phyloP scores from a whole-genome alignment of 1,140 invertebrate species.

The Drosophila littoralis region DNA sequence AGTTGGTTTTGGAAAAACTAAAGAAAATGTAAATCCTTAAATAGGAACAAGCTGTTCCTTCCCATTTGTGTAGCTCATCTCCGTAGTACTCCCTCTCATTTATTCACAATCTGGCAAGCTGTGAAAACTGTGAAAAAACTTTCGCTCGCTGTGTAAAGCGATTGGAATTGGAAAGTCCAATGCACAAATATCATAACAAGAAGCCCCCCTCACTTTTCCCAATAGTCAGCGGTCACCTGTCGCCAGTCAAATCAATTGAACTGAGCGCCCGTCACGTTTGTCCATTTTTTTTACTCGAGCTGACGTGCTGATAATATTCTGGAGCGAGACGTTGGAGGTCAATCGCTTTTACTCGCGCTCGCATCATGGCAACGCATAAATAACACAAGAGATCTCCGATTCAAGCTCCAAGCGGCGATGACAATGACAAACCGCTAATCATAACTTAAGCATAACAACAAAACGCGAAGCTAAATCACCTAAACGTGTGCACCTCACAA shows the following conservation, averaged over 20 bases:
- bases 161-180: constrained; percentile 45
- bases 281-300: constrained; percentile 47
- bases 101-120: constrained; percentile 26
- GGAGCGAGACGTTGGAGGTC: constrained; percentile 25
- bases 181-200: constrained; percentile 36
- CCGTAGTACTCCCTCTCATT: constrained; percentile 18
- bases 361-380: constrained; percentile 54
- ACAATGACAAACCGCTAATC: constrained; percentile 78
- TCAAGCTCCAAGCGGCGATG: constrained; percentile 31
- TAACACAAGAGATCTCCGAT: constrained; percentile 19
- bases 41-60: background rate
- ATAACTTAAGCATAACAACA: constrained; percentile 73
- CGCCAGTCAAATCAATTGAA: constrained; percentile 64
- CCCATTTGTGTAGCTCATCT: too few species aligned
- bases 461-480: constrained; percentile 40
- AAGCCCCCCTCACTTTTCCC: constrained; percentile 26
- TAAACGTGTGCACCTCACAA: constrained; percentile 69
- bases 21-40: too few species aligned
- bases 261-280: constrained; percentile 62
- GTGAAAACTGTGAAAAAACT: constrained; percentile 61
- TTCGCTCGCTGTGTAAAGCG: constrained; percentile 43
- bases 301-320: constrained; percentile 34
- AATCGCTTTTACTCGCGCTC: constrained; percentile 40
- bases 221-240: constrained; percentile 12
- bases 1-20: too few species aligned